phyloP scores from a whole-genome alignment of 30 jellyfish, hydroid and myxozoan species.

The Turritopsis rubra region DNA sequence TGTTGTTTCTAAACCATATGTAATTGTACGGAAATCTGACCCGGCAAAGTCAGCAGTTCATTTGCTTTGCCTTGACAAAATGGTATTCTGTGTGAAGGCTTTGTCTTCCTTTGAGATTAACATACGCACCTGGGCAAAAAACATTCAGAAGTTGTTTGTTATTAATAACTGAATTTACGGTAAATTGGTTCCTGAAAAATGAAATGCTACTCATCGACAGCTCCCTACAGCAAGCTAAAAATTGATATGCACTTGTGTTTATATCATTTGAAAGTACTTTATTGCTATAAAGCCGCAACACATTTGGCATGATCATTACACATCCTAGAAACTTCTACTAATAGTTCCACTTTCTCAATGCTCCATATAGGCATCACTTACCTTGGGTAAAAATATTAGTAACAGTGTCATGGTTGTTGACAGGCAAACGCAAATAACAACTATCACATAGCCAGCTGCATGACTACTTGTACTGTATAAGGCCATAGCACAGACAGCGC shows the following conservation, averaged over 20 bases:
- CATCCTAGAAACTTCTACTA: background rate
- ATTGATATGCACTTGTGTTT: too few species aligned
- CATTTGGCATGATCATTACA: background rate
- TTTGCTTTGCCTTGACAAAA: background rate
- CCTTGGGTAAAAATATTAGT: slow-evolving; percentile 87
- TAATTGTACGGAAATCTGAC: background rate
- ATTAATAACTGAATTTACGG: background rate
- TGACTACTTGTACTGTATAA: slow-evolving; percentile 28
- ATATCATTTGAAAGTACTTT: too few species aligned
- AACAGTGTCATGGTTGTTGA: slow-evolving; percentile 69
- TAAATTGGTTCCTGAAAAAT: background rate
- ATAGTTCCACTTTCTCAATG: background rate
- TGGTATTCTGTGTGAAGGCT: background rate
- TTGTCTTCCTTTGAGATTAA: background rate
- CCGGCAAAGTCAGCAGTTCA: background rate
- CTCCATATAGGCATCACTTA: background rate
- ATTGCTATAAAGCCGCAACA: too few species aligned
- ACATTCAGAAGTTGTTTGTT: too few species aligned
- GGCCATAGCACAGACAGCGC: slow-evolving; percentile 54
- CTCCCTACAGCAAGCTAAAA: too few species aligned
- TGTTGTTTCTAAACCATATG: background rate
- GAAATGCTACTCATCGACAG: too few species aligned
- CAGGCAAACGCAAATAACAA: slow-evolving; percentile 48
- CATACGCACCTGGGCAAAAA: background rate
- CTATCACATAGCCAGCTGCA: slow-evolving; percentile 47